Base-by-base conservation (phyloP, 1,140 invertebrate genomes). In the Aplysia californica region DNA sequence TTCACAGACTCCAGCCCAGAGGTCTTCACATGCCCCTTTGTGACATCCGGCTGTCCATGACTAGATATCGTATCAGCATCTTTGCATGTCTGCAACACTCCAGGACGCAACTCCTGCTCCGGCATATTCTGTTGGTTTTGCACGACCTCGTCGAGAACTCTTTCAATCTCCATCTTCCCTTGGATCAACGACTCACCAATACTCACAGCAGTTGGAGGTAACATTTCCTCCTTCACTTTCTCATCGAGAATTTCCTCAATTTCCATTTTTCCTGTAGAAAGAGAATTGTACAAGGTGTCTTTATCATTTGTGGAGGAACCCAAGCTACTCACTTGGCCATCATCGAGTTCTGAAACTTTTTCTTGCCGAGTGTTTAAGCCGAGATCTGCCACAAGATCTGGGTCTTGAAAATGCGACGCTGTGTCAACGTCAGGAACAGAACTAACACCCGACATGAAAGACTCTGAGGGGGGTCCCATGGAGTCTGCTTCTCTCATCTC, bases 131-230 rank as follows among this genome's bases (percentile, higher is more conserved):
- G 36, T 44, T 68, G 66, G 4, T 68, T 41, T 18, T 31, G 2
- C n/a, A 68, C 31, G 26, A 44, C 66, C 10, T 68, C 66, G 44
- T 72, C 56, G 18, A 72, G 44, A 64, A 72, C 39, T 15, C 38
- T 38, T 41, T 72, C 70, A 61, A 72, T 72, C 41, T 72, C 70
- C 55, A 72, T 61, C 29, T 61, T 72, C 36, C 70, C 70, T 61
- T 3, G 39, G 31, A 72, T 26, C 33, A 72, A 41, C 50, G 59
- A 39, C 4, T 61, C 70, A 38, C 70, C n/a, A 39, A 61, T 58
- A 58, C 29, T 68, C 10, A 36, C 61, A 65, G 61, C 35, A 36
- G 31, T 1, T 26, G 66, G 6, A 20, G n/a, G n/a, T n/a, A n/a
- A n/a, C n/a, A n/a, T n/a, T n/a, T n/a, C n/a, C n/a, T n/a, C n/a